Percentiles rank a stretch among this genome's conserved stretches.
These are phyloP conservation scores for Mormyrops boulengeri DNA, from an alignment of 2,797 vertebrate species.

Conservation along the genomic window DNA sequence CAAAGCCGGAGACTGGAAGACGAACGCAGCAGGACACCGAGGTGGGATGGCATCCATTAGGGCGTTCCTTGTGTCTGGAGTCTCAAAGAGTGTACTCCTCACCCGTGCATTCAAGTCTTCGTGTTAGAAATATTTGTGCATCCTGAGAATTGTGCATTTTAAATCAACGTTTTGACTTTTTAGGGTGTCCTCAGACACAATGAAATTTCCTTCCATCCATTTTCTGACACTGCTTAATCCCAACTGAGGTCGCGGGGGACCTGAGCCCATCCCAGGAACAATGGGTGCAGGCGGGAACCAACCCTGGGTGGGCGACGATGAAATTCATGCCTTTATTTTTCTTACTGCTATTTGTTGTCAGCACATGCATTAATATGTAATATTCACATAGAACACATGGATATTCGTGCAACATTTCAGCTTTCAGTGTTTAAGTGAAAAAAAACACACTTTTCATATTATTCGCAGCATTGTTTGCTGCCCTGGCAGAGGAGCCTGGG, in stretches of 20 bases:
- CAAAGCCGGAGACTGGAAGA: constrained; percentile 76
- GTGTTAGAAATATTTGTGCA: not conserved
- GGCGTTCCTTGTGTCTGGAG: not conserved
- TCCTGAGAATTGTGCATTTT: too few species aligned
- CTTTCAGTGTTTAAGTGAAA: not conserved
- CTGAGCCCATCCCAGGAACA: too few species aligned
- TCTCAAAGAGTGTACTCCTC: not conserved
- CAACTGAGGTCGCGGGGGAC: too few species aligned
- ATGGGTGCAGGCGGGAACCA: too few species aligned
- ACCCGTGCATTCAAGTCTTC: not conserved
- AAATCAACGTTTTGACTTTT: not conserved
- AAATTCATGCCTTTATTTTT: not conserved
- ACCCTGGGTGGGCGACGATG: not conserved
- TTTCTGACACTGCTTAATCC: too few species aligned
- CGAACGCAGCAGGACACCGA: constrained; percentile 70
- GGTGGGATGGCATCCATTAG: constrained; percentile 47
- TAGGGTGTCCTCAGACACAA: not conserved
- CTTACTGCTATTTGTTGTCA: not conserved
- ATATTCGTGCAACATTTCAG: too few species aligned
- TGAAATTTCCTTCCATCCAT: not conserved
- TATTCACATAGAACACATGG: not conserved
- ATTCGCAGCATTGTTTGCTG: not conserved
- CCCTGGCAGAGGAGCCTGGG: not conserved
- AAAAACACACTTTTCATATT: not conserved
- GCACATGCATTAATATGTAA: not conserved